A percentile compares a stretch with the other conserved stretches of the same genome.
phyloP scores from a whole-genome alignment of 2,797 vertebrate species.

The Megalops cyprinoides region DNA sequence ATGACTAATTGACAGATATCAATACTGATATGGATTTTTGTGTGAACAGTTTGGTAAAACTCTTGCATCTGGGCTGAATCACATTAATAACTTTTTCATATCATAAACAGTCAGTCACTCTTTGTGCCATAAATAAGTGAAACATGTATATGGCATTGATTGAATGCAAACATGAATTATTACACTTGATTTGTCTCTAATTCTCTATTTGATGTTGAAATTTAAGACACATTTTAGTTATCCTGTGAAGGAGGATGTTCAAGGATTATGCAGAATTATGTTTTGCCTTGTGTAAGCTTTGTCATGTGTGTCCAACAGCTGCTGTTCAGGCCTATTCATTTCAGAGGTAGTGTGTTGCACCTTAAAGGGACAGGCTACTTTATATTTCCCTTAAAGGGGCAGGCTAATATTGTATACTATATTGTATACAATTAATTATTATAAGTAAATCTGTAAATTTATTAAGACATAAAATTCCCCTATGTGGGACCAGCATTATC shows the following conservation, averaged over 20 bases:
- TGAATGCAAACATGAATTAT: background rate
- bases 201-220: background rate
- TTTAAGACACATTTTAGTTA: background rate
- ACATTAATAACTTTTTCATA: background rate
- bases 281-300: background rate
- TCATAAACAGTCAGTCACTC: constrained; percentile 8
- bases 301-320: background rate
- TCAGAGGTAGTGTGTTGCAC: background rate
- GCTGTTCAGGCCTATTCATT: background rate
- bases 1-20: background rate
- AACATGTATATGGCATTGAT: background rate
- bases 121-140: background rate
- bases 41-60: background rate
- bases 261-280: background rate
- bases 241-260: constrained; percentile 20
- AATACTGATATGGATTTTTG: background rate
- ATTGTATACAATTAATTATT: background rate
- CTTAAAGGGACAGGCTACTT: background rate
- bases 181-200: background rate
- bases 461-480: too few species aligned
- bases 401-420: background rate
- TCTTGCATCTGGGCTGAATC: background rate
- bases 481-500: too few species aligned
- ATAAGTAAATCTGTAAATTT: too few species aligned
- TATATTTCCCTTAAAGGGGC: background rate